Conservation (phyloP, 2,113 vertebrate genomes). For the Sialia sialis region DNA sequence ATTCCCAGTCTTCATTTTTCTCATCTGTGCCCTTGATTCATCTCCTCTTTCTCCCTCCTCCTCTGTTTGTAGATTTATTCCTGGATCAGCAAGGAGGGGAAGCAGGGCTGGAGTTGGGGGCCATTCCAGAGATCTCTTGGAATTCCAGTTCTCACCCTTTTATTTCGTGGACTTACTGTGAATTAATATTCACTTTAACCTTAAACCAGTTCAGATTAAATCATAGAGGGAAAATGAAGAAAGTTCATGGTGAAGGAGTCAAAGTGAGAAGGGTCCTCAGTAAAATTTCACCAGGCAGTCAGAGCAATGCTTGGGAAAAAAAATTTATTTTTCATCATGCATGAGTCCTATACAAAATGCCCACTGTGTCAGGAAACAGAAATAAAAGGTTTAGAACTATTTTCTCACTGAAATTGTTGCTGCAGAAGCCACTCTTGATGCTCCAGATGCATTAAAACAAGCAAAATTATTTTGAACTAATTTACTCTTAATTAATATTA, state of each 20-base stretch:
- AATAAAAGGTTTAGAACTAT: not conserved
- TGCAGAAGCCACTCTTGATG: not conserved
- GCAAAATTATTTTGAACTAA: not conserved
- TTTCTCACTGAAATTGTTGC: not conserved
- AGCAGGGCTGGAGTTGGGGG: not conserved
- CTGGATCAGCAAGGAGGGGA: not conserved
- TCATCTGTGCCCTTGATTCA: not conserved
- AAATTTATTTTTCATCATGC: fast-evolving
- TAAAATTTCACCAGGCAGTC: not conserved
- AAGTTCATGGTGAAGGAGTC: not conserved
- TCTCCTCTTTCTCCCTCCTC: not conserved
- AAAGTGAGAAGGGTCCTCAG: not conserved
- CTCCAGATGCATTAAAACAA: not conserved
- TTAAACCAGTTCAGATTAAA: not conserved
- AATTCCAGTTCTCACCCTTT: not conserved
- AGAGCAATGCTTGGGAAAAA: not conserved
- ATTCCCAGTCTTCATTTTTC: not conserved
- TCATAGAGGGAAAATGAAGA: not conserved
- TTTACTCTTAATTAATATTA: not conserved
- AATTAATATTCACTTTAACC: not conserved
- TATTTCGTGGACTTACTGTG: not conserved
- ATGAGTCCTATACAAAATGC: fast-evolving
- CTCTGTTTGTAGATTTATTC: not conserved
- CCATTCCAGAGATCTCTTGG: not conserved
- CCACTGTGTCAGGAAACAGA: not conserved